Percentiles rank a stretch among this genome's conserved stretches.
Conservation (phyloP, 2,797 vertebrate species). For the Anas acuta region DNA sequence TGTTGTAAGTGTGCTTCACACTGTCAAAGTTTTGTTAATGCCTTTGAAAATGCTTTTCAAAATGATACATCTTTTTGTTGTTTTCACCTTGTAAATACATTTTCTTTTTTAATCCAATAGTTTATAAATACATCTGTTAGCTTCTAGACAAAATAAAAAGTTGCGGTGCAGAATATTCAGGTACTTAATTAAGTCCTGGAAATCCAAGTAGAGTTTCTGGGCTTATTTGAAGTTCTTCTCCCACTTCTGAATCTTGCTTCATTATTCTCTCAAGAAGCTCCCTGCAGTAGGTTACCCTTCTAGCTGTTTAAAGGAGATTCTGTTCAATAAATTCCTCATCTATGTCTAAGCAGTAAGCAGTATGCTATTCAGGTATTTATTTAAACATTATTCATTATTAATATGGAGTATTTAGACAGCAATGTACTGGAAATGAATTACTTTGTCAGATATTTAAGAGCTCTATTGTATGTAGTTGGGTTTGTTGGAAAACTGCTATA, state of each 20-base stretch:
- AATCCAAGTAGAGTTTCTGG: neutral
- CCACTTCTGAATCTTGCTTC: neutral
- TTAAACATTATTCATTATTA: slow-evolving; percentile 56
- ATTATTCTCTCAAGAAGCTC: neutral
- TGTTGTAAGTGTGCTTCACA: neutral
- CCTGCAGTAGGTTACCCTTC: neutral
- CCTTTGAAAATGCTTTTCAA: neutral
- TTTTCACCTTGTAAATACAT: neutral
- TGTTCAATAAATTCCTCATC: neutral
- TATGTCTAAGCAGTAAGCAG: neutral
- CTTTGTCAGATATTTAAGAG: slow-evolving; percentile 60
- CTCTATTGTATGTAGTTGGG: slow-evolving; percentile 37
- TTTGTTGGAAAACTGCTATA: slow-evolving; percentile 47
- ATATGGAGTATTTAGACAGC: slow-evolving; percentile 23
- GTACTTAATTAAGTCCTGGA: neutral
- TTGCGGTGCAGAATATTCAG: neutral
- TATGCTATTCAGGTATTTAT: neutral
- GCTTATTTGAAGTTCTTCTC: neutral
- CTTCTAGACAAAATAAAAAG: neutral
- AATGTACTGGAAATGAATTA: slow-evolving; percentile 29
- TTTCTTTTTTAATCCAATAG: neutral
- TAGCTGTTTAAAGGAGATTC: neutral
- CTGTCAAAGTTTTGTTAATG: neutral
- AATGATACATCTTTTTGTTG: neutral
- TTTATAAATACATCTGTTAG: neutral